Evolutionary conservation across 2,113 vertebrate species (phyloP).

Genomic region (Phasianus colchicus): DNA sequence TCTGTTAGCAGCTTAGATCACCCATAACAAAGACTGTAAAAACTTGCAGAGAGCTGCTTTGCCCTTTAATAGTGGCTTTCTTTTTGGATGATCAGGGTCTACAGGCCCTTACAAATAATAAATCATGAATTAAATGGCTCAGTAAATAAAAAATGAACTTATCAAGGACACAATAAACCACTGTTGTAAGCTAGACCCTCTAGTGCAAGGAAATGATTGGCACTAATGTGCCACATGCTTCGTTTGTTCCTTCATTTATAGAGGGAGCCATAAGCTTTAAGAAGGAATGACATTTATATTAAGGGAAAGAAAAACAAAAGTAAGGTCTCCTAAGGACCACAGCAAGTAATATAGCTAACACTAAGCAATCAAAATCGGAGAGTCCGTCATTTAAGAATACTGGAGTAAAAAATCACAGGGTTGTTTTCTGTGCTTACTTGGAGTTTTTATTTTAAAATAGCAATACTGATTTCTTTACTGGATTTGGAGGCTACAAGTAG

Average conservation of each 20-base stretch:
- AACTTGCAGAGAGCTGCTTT: neutral
- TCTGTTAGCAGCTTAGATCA: neutral
- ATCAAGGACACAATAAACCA: conserved; percentile 46
- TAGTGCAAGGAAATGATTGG: conserved; percentile 29
- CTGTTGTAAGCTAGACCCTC: neutral
- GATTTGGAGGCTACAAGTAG: neutral
- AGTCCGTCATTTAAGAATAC: neutral
- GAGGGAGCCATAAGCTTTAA: conserved; percentile 47
- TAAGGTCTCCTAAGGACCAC: conserved; percentile 18
- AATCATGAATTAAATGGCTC: conserved; percentile 43
- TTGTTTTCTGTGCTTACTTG: neutral
- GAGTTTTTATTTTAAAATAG: neutral
- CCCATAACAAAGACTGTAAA: neutral
- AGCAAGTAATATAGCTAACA: neutral
- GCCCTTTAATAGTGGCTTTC: neutral
- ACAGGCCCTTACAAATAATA: conserved; percentile 19
- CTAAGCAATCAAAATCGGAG: conserved; percentile 13
- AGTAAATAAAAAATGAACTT: conserved; percentile 60
- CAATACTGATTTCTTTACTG: neutral
- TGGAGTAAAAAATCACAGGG: neutral
- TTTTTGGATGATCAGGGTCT: neutral
- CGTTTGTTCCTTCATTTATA: conserved; percentile 67
- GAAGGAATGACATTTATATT: conserved; percentile 54
- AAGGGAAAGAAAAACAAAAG: conserved; percentile 25
- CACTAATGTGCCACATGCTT: conserved; percentile 59